Evolutionary conservation across 2,888 invertebrate species (phyloP), one percentile per base, ranked within the genome.

Genomic region (Ashinkailepas kermadecensis): DNA sequence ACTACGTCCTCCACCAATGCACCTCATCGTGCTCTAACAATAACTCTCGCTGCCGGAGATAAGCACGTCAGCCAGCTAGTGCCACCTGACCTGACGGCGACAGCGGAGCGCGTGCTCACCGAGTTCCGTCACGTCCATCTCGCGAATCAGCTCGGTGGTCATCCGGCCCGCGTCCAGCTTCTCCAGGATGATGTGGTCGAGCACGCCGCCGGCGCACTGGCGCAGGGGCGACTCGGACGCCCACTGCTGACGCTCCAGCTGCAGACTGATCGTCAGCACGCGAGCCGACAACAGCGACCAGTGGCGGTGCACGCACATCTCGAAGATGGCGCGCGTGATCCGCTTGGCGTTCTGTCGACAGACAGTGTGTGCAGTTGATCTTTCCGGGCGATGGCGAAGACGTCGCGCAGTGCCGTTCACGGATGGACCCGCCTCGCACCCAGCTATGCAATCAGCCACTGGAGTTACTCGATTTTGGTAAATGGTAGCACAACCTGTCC

Each of bases 211-310:
- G 84, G 90, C 90, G 87, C 95, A 96, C 88, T 98, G 98, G 18
- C 94, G 89, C 87, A 99, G 90, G 1, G 96, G 95, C 83, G 93
- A 93, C 87, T 94, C 92, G 86, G 92, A 92, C 84, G 92, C 92
- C 99, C 99, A 99, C 85, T 94, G 91, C 86, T 95, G 94, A 8
- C 93, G 91, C 87, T 99, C 98, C 84, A 99, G 90, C 93, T 96
- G 96, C 89, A 97, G 96, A 62, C 96, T 93, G 86, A 99, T 91
- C 85, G 91, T 91, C 0, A 99, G 90, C 84, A 98, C 92, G 11
- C 95, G 89, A 0, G 92, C 93, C 0, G 99, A 93, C 90, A 98
- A 91, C 84, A 95, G 90, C 0, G 99, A 94, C 90, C 95, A 96
- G 86, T 95, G 96, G 86, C 93, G 93, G 58, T 95, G 91, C 11